Conservation (phyloP, 2,888 invertebrate species). For the Rhyacophila evoluta region DNA sequence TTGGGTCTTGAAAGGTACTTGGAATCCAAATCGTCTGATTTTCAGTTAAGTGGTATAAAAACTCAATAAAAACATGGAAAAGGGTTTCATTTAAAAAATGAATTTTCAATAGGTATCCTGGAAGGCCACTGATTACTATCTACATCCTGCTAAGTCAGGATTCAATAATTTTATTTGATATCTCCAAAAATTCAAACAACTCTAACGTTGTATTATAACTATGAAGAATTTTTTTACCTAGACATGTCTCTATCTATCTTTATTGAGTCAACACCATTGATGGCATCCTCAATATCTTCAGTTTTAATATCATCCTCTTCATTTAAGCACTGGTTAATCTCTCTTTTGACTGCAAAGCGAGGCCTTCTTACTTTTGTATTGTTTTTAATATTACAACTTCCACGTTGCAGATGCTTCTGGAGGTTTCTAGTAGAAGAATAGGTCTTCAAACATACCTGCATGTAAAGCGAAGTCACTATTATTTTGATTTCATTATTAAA, state of each 20-base stretch:
- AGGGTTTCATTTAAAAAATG: no score
- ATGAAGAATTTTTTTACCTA: no score
- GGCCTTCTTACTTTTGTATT: background rate
- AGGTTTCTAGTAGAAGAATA: background rate
- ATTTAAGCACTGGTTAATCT: background rate
- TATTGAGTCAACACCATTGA: background rate
- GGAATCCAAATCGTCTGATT: no score
- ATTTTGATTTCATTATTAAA: no score
- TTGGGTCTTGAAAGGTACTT: no score
- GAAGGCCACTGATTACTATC: no score
- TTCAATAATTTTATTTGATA: background rate
- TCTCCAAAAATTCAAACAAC: no score
- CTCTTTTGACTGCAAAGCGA: background rate
- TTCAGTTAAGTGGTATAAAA: no score
- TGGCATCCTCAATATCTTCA: background rate
- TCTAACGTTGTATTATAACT: no score
- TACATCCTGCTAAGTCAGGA: background rate
- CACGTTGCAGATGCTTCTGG: background rate
- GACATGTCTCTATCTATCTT: background rate
- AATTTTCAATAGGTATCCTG: no score
- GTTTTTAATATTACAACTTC: background rate
- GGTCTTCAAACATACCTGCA: background rate
- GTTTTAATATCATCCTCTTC: background rate
- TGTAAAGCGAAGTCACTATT: no score
- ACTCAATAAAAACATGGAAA: no score